Evolutionary conservation across 1,140 invertebrate species (phyloP), one percentile per base, ranked within the genome.

Genomic region (Linepithema humile): DNA sequence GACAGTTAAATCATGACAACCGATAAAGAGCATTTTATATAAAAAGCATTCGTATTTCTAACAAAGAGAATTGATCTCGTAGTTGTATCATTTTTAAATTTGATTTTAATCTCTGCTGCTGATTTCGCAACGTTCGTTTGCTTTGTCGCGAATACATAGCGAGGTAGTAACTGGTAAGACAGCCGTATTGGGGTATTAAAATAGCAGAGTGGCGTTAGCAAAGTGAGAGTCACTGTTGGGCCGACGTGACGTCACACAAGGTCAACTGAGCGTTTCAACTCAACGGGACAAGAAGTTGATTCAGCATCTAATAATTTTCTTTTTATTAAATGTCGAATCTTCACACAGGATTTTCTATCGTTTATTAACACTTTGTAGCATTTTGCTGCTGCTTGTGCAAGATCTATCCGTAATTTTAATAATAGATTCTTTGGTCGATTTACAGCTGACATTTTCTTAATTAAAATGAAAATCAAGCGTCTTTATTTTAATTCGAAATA

Each of bases 211-310:
- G 26, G 53, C 35, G 50, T 86, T 64, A 72, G 38, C 40, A 50
- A 84, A 88, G 82, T 86, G 85, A 87, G 86, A 88, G 86, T 85
- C 85, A 85, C 75, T 88, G 85, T 67, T 85, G 57, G 70, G 50
- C 64, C 60, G 74, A 59, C 45, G 85, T 84, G 86, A 86, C 86
- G 86, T 87, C 86, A 84, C n/a, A 48, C 87, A 88, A 87, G 87
- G 87, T 85, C 75, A 87, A 65, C 83, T 26, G 75, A 75, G 73
- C 86, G 75, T 87, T 88, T 75, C 82, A 45, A n/a, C n/a, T n/a
- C n/a, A 85, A 82, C 77, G 85, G 74, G 74, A 87, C 82, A 32
- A 75, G 74, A 69, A 48, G 86, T 88, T 88, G 74, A 87, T 88
- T 88, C 82, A 87, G 60, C 60, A 87, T 87, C 82, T 75, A 88